Evolutionary conservation across 2,113 vertebrate genomes (phyloP).

Genomic region (Odontesthes bonariensis): DNA sequence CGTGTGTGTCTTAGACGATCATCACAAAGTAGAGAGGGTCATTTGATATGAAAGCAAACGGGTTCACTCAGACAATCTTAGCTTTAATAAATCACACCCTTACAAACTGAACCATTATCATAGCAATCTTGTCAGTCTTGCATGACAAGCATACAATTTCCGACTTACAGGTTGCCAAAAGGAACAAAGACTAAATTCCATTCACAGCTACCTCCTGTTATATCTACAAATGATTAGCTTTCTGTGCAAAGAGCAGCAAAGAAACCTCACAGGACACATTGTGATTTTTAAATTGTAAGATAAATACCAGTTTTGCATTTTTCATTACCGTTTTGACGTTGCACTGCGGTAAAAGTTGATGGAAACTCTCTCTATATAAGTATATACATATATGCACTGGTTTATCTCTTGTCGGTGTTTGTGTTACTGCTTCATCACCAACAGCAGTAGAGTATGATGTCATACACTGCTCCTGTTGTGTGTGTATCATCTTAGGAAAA

Average conservation of each 20-base stretch:
- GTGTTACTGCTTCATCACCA: not conserved
- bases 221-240: not conserved
- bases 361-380: no score
- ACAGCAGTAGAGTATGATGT: conserved; percentile 17
- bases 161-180: not conserved
- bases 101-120: not conserved
- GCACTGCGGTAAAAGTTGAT: no score
- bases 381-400: no score
- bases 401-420: conserved; percentile 1
- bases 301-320: no score
- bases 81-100: not conserved
- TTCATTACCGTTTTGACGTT: no score
- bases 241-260: not conserved
- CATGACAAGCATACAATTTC: not conserved
- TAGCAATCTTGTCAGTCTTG: not conserved
- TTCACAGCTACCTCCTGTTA: not conserved
- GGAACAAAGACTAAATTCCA: not conserved
- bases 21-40: not conserved
- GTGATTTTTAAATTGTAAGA: not conserved
- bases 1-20: not conserved
- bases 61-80: not conserved
- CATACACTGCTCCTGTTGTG: not conserved
- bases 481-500: not conserved
- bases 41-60: not conserved
- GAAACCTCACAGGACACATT: not conserved